Base-by-base conservation (phyloP, 2,113 vertebrate genomes). In the Seriola quinqueradiata region DNA sequence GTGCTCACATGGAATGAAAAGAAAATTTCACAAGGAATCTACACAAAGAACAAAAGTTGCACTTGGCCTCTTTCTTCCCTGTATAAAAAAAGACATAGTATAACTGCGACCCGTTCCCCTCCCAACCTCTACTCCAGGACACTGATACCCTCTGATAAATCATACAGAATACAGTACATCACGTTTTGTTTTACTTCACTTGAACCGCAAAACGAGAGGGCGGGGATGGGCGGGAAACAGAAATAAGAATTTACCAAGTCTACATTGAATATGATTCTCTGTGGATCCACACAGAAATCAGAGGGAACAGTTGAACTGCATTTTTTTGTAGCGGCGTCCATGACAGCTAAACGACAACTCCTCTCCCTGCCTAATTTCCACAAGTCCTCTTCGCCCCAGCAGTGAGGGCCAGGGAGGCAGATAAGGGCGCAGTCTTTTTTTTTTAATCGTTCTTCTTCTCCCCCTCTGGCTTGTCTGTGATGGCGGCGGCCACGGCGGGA, bases 391-490 rank as follows among this genome's bases (percentile, higher is more conserved):
- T 90, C 28, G 76, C 89, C 81, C 89, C 77, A 75, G 76, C 70
- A 67, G 68, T 21, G 58, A 81, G 75, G 55, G 80, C 74, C 65
- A 69, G 81, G 81, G 59, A 73, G 75, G 88, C 42, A 78, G 75
- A 89, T 66, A 65, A 81, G 61, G 73, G 75, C 3, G 19, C 36
- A 64, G 67, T 80, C 69, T 38, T 13, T 36, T 72, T 38, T 13
- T 36, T 72, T 96, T 96, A 98, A 95, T 98, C 97, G 50, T 97
- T 96, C 87, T 98, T 98, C 94, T 98, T 98, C 93, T 97, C 96
- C 88, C 90, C 96, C 73, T 96, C 95, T 92, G 96, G 88, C 93
- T 98, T 98, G 76, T 95, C 92, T 92, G 92, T 93, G 92, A 95
- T 90, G 68, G 89, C 92, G 0, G 91, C 74, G 4, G 52, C 75